Evolutionary conservation across 1,140 invertebrate species (phyloP), one percentile per base, ranked within the genome.

Genomic region (Magallana gigas): DNA sequence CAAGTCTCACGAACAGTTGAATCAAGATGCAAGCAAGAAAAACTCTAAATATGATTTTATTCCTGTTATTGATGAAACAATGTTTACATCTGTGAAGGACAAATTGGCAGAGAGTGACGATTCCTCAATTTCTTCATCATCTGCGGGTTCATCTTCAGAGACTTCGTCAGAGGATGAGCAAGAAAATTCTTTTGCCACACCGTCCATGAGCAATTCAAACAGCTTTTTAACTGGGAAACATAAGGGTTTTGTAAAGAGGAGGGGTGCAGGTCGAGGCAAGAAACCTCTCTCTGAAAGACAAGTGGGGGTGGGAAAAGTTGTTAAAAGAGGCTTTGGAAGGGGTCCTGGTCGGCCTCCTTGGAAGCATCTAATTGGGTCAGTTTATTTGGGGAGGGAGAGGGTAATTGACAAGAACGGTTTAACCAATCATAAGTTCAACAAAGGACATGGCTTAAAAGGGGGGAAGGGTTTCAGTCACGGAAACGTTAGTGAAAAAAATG

Each of bases 1-100:
- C 91, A 93, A 87, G 64, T n/a, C 80, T 14, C 48, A 89, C 71
- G 84, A 89, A 71, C 86, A 91, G 68, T 91, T 92, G 87, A 68
- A 81, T 58, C 18, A 85, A 23, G 83, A 60, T 60, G 57, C 62
- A 71, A 87, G 88, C 68, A 90, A 88, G 86, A 90, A 84, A 90
- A 83, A 68, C 56, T 87, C 76, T 60, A 87, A 62, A 87, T 87
- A 87, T 87, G 57, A 76, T 56, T 76, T 80, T 80, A 87, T 87
- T 82, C 81, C 58, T 23, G 71, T 62, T 60, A 87, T 60, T 87
- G 85, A 84, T 60, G 83, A 84, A 84, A 60, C 83, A 60, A 84
- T 84, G 83, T 84, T 84, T 59, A 84, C 83, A 23, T 84, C 83
- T 62, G 83, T 84, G 58, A 84, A 62, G 18, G 83, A 84, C 23